Evolutionary conservation across 1,140 invertebrate genomes (phyloP), one percentile per base, ranked within the genome.

Genomic region (Zophobas morio): DNA sequence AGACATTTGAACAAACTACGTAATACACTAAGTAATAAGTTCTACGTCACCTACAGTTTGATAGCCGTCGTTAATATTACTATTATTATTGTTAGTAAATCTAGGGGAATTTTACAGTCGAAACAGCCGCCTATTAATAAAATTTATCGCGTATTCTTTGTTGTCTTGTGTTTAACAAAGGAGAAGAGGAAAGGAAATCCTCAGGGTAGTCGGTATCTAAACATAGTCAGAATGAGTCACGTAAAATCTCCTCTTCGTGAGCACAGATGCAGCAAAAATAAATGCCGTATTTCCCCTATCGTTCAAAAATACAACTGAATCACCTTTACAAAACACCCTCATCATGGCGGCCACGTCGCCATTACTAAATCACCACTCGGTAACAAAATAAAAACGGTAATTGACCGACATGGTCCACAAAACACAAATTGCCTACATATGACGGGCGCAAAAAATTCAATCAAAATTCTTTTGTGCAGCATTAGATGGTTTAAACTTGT

Each of bases 71-170:
- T 20, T 20, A 20, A 20, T 20, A 20, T 20, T 20, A 20, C 20
- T 20, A 33, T 63, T 39, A 39, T 39, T 63, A 37, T 39, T 37
- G 34, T 2, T 2, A 3, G 36, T 63, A 4, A 2, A 63, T 20
- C 6, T 51, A 20, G 4, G 20, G 42, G 36, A 63, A 63, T 39
- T 63, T 37, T 63, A 20, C 57, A 20, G 40, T 37, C 2, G 49
- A 5, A 6, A 51, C 49, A 20, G 57, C 57, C 2, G 40, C 40
- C 40, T 63, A 63, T 39, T 63, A 39, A 66, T 66, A 66, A 66
- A 66, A 66, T 39, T 66, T 42, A 66, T 66, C 60, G 42, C 60
- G 60, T 66, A 66, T 66, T 66, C 60, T 32, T 66, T n/a, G 60
- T 20, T 66, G 6, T 20, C 49, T n/a, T 46, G 60, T 46, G 60